These are phyloP conservation scores for Lutraria lutraria DNA, from an alignment of 2,888 invertebrate species.

Conservation along the genomic window DNA sequence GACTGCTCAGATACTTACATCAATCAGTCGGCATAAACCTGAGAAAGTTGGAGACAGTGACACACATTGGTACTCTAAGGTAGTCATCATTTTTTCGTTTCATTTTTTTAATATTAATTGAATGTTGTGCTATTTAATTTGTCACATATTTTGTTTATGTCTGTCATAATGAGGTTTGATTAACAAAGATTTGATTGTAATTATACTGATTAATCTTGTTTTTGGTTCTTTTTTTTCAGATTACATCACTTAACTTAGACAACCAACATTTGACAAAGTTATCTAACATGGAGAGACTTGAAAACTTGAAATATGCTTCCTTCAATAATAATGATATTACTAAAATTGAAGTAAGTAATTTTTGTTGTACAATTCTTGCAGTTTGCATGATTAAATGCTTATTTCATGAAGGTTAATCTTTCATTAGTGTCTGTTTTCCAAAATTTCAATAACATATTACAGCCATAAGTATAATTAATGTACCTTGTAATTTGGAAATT, in stretches of 20 bases:
- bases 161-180: too few relatives aligned
- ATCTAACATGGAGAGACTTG: slow-evolving; percentile 84
- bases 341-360: slow-evolving; percentile 83
- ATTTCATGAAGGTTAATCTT: too few relatives aligned
- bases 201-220: too few relatives aligned
- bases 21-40: slow-evolving; percentile 80
- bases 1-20: slow-evolving; percentile 77
- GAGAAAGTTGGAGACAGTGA: slow-evolving; percentile 82
- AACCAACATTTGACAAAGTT: slow-evolving; percentile 85
- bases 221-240: slow-evolving; percentile 70
- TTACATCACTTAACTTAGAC: slow-evolving; percentile 85
- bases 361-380: background rate
- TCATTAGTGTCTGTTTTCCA: too few relatives aligned
- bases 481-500: too few relatives aligned
- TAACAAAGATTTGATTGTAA: too few relatives aligned
- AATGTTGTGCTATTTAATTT: too few relatives aligned
- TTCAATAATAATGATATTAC: slow-evolving; percentile 86
- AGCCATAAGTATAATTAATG: too few relatives aligned
- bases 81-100: slow-evolving; percentile 47
- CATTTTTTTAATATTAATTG: too few relatives aligned
- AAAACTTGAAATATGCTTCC: slow-evolving; percentile 85
- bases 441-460: too few relatives aligned
- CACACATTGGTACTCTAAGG: slow-evolving; percentile 83
- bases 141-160: too few relatives aligned
- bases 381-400: too few relatives aligned